Evolutionary conservation across 2,888 invertebrate species (phyloP), one percentile per base, ranked within the genome.

Genomic region (Lithophane leautieri): DNA sequence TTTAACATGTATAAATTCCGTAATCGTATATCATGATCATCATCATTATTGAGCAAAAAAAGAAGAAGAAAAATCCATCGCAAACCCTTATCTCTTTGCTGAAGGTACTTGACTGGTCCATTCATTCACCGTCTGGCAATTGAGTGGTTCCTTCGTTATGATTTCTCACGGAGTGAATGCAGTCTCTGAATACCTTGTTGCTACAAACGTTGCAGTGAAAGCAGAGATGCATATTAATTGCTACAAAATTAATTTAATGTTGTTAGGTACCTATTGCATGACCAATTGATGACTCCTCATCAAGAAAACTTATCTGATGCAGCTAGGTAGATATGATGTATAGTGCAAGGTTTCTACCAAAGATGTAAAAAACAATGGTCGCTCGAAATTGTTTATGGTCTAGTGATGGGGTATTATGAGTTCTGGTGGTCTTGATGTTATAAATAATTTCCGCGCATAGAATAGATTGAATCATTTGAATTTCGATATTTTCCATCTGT

Each of bases 121-220:
- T 70, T 50, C 3, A 44, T 70, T 70, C 72, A 22, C 34, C n/a
- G n/a, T 47, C 19, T 25, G 56, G 44, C 44, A 16, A 44, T 72
- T 44, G 14, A 73, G 71, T 71, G 72, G 19, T 40, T 6, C 40
- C 19, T 50, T 50, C 19, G 50, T 70, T 68, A 70, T 25, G 67
- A 50, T 40, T 50, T n/a, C 34, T 12, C 70, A 70, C 68, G 25
- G 25, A 40, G 28, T 50, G 66, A 22, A 67, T 40, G 70, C 67
- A 12, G 47, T 25, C n/a, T 67, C 47, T 67, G 40, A 67, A 67
- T 22, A 50, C 16, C 25, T 50, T 40, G 34, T 47, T 34, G 34
- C n/a, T 4, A 67, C 19, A 25, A 68, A 68, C 19, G n/a, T 70
- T 47, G n/a, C 34, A 68, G 34, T 50, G 22, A 22, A 66, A 22